Percentiles rank a stretch among this genome's conserved stretches.
Conservation (phyloP, 2,888 invertebrate species). For the Biston betularia region DNA sequence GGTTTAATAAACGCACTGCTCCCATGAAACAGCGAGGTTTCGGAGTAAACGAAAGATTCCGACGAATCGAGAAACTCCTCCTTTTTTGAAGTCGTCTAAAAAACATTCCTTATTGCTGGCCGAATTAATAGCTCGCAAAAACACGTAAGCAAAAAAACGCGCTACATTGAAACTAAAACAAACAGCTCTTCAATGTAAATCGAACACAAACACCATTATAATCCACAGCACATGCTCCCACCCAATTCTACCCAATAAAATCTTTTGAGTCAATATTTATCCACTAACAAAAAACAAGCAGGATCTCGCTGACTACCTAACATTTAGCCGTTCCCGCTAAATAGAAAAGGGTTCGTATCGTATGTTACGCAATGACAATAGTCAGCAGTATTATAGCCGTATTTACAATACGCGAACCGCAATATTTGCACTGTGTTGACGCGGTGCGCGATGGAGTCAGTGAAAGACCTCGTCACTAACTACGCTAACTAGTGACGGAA, state of each 20-base stretch:
- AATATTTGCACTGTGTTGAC: constrained; percentile 40
- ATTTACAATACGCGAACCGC: constrained; percentile 43
- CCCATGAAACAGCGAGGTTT: too few relatives aligned
- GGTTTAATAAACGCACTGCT: too few relatives aligned
- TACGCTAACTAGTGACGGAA: background rate
- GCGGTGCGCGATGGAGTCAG: constrained; percentile 10
- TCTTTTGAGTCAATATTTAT: constrained; percentile 35
- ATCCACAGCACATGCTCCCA: constrained; percentile 23
- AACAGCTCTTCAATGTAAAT: constrained; percentile 18
- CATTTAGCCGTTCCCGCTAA: constrained; percentile 42
- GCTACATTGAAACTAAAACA: constrained; percentile 10
- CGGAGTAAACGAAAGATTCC: too few relatives aligned
- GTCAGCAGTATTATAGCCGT: constrained; percentile 39
- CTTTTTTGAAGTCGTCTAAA: too few relatives aligned
- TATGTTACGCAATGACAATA: constrained; percentile 42
- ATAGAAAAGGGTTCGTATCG: constrained; percentile 44
- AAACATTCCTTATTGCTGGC: too few relatives aligned
- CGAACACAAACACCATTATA: constrained; percentile 30
- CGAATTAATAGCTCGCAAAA: background rate
- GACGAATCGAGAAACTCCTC: too few relatives aligned
- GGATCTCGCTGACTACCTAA: constrained; percentile 28
- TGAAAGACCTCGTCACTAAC: background rate
- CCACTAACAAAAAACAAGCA: constrained; percentile 39
- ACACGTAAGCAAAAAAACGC: constrained; percentile 7
- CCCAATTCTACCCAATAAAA: constrained; percentile 33